phyloP scores from a whole-genome alignment of 2,888 invertebrate species.

The Epinotia bilunana region DNA sequence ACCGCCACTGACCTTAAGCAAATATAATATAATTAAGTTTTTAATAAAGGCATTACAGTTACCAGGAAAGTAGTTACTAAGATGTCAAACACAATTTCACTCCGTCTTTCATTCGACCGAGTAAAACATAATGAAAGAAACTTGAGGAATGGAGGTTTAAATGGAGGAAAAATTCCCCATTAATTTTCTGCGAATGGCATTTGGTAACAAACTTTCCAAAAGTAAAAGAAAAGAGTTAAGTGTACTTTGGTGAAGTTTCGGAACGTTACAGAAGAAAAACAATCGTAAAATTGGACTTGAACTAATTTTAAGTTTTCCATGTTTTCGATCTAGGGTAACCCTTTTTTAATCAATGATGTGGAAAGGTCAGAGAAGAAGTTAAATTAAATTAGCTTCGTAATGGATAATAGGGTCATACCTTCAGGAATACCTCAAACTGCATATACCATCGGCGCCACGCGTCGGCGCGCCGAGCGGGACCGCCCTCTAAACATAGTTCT shows the following conservation, averaged over 20 bases:
- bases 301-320: constrained; percentile 54
- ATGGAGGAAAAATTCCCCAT: constrained; percentile 57
- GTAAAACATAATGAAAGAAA: constrained; percentile 52
- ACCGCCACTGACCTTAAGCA: too few relatives aligned
- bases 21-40: too few relatives aligned
- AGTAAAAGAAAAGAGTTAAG: constrained; percentile 69
- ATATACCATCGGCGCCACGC: too few relatives aligned
- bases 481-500: too few relatives aligned
- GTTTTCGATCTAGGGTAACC: constrained; percentile 46
- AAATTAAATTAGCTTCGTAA: constrained; percentile 3
- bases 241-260: constrained; percentile 58
- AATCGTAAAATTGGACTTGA: constrained; percentile 67
- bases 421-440: too few relatives aligned
- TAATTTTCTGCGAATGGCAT: constrained; percentile 76
- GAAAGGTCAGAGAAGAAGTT: constrained; percentile 31
- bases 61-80: neutral
- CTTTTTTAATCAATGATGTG: constrained; percentile 45
- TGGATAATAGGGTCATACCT: neutral
- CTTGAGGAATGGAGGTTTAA: constrained; percentile 60
- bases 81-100: constrained; percentile 25
- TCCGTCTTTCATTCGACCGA: constrained; percentile 14
- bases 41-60: too few relatives aligned
- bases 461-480: too few relatives aligned
- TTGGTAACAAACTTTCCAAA: constrained; percentile 60
- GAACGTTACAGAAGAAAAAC: constrained; percentile 67